phyloP scores from a whole-genome alignment of 2,888 invertebrate genomes.

The Meiosimyza platycephala region DNA sequence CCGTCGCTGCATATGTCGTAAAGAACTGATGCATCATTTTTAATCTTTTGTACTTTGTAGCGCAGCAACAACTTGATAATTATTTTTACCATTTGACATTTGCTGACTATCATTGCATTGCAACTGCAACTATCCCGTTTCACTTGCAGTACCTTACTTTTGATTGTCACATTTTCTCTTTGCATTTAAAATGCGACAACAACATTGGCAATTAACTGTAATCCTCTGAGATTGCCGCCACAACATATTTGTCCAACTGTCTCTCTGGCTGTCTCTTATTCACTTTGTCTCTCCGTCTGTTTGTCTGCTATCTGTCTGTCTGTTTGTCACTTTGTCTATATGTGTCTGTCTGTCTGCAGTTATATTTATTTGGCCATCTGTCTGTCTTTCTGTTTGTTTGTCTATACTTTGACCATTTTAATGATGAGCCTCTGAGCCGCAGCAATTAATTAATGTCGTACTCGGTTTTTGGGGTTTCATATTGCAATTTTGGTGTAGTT shows the following conservation, averaged over 20 bases:
- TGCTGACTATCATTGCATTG: background rate
- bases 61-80: slow-evolving; percentile 2
- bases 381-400: background rate
- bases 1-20: no score
- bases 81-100: slow-evolving; percentile 3
- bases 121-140: no score
- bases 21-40: no score
- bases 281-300: background rate
- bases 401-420: slow-evolving; percentile 18
- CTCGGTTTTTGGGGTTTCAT: slow-evolving; percentile 1
- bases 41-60: no score
- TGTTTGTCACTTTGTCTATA: background rate
- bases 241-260: background rate
- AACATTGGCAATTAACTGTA: slow-evolving; percentile 4
- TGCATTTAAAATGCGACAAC: background rate
- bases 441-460: slow-evolving; percentile 32
- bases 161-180: no score
- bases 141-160: no score
- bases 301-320: background rate
- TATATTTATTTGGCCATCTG: background rate
- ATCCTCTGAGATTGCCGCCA: background rate
- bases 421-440: slow-evolving; percentile 34
- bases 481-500: background rate
- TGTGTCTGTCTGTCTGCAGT: background rate
- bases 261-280: background rate